Conservation (phyloP, 2,113 vertebrate genomes). For the Atrichornis clamosus region DNA sequence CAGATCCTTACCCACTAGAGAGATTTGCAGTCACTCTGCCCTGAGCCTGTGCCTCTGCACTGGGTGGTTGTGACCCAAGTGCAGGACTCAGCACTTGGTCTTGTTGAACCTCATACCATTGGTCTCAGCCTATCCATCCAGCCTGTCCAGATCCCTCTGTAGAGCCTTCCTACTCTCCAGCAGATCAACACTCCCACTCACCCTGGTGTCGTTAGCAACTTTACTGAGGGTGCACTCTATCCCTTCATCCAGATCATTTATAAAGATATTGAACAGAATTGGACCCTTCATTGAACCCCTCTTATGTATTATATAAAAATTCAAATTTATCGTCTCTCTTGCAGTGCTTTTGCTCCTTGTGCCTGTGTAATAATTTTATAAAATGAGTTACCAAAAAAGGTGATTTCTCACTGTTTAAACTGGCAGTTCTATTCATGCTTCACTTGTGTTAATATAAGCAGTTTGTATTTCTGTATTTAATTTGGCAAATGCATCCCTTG, state of each 20-base stretch:
- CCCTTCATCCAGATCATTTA: neutral
- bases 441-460: neutral
- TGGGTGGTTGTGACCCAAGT: neutral
- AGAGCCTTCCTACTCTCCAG: neutral
- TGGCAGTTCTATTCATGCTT: neutral
- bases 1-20: neutral
- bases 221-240: rapidly evolving
- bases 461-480: neutral
- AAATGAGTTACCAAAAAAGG: neutral
- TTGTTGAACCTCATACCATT: neutral
- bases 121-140: neutral
- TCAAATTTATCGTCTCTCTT: neutral
- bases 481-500: neutral
- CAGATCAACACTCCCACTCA: neutral
- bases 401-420: neutral
- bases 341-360: neutral
- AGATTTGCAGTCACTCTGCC: neutral
- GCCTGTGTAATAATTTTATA: neutral
- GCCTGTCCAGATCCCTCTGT: neutral
- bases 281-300: neutral
- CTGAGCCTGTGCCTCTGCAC: neutral
- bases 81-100: neutral
- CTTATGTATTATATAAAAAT: neutral
- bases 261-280: neutral
- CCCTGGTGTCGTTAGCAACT: rapidly evolving